Evolutionary conservation across 1,140 invertebrate species (phyloP).

Genomic region (Acromyrmex echinatior): DNA sequence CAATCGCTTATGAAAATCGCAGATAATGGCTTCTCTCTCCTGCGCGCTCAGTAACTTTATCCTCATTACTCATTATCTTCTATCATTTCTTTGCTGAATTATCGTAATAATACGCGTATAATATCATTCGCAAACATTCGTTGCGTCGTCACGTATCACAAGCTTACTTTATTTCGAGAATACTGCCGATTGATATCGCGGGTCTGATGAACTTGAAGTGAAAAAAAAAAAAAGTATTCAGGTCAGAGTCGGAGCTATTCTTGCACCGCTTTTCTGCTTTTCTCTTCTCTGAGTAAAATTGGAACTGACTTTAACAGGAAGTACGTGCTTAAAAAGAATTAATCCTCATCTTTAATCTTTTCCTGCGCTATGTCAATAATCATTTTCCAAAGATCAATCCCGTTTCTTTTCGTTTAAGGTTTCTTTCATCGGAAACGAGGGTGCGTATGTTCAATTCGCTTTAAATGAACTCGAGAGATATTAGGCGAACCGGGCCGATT

Average conservation of each 20-base stretch:
- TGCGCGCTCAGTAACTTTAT: slow-evolving; percentile 34
- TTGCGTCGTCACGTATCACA: neutral
- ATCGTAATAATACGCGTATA: slow-evolving; percentile 24
- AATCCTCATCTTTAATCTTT: slow-evolving; percentile 42
- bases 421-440: slow-evolving; percentile 19
- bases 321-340: slow-evolving; percentile 46
- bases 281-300: slow-evolving; percentile 4
- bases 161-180: neutral
- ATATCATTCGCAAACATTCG: neutral
- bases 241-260: neutral
- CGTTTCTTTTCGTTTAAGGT: slow-evolving; percentile 50
- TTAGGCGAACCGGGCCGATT: slow-evolving; percentile 39
- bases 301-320: slow-evolving; percentile 19
- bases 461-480: slow-evolving; percentile 30
- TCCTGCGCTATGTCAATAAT: slow-evolving; percentile 46
- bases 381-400: slow-evolving; percentile 38
- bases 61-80: slow-evolving; percentile 52
- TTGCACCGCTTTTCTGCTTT: neutral
- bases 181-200: neutral
- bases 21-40: slow-evolving; percentile 46
- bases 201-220: neutral
- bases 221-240: neutral
- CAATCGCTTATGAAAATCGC: slow-evolving; percentile 62
- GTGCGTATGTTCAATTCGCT: neutral
- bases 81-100: slow-evolving; percentile 36